Evolutionary conservation across 2,797 vertebrate genomes (phyloP).

Genomic region (Phoebastria nigripes): DNA sequence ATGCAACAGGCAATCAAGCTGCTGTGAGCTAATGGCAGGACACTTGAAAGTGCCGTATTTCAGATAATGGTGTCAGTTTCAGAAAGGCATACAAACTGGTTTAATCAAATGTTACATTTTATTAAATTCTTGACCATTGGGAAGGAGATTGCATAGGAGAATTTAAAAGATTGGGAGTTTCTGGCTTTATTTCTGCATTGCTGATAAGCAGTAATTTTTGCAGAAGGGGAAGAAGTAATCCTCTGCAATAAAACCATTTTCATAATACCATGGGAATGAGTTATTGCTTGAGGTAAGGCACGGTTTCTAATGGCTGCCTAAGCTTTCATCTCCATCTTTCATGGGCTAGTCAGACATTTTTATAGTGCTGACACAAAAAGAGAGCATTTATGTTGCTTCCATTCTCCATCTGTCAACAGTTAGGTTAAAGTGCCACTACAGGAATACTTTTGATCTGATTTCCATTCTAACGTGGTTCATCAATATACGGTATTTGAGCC

Average conservation of each 20-base stretch:
- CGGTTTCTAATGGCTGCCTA: conserved; percentile 70
- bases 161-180: conserved; percentile 65
- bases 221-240: conserved; percentile 70
- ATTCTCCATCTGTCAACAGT: conserved; percentile 78
- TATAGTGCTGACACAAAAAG: conserved; percentile 77
- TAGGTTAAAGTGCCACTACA: conserved; percentile 67
- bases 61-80: conserved; percentile 46
- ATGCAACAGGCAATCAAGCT: conserved; percentile 39
- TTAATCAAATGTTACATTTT: conserved; percentile 71
- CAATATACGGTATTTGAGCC: not conserved
- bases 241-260: conserved; percentile 76
- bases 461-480: conserved; percentile 25
- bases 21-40: conserved; percentile 31
- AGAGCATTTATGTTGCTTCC: conserved; percentile 71
- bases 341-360: conserved; percentile 74
- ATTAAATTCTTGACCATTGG: conserved; percentile 66
- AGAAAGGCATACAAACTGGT: conserved; percentile 60
- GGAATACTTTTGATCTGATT: conserved; percentile 74
- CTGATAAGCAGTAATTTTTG: conserved; percentile 77
- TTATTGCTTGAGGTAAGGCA: conserved; percentile 71
- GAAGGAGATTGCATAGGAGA: conserved; percentile 55
- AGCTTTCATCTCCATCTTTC: conserved; percentile 76
- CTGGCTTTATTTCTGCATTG: conserved; percentile 71
- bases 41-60: conserved; percentile 31
- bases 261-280: conserved; percentile 72